Conservation (phyloP, 2,888 invertebrate genomes). For the Chymomyza caudatula region DNA sequence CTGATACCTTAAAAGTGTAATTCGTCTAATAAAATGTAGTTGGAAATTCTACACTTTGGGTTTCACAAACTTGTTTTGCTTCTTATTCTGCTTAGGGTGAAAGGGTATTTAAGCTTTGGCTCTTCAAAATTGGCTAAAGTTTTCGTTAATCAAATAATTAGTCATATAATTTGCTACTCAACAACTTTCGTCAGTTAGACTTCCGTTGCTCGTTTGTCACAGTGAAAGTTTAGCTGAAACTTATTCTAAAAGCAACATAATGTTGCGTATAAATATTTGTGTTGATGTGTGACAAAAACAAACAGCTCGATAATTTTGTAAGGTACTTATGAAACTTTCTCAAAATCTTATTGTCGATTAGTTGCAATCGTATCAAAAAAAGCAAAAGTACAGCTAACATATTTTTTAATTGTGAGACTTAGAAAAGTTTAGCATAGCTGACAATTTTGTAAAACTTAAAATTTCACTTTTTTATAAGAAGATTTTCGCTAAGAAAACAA, state of each 20-base stretch:
- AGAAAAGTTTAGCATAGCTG: conserved; percentile 1
- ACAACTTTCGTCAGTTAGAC: conserved; percentile 48
- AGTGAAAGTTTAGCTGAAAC: conserved; percentile 53
- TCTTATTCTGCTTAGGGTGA: too few relatives aligned
- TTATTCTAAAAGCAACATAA: conserved; percentile 60
- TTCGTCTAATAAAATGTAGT: too few relatives aligned
- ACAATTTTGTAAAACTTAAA: not conserved
- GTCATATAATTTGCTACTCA: conserved; percentile 53
- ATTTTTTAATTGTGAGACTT: conserved; percentile 69
- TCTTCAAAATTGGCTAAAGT: not conserved
- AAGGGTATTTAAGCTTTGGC: not conserved
- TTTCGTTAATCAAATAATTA: not conserved
- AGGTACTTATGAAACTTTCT: conserved; percentile 68
- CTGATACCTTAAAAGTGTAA: too few relatives aligned
- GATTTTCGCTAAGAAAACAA: conserved; percentile 6
- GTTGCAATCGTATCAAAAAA: conserved; percentile 67
- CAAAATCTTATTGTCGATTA: conserved; percentile 60
- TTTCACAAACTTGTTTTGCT: too few relatives aligned
- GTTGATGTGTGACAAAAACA: conserved; percentile 28
- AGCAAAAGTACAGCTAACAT: conserved; percentile 16
- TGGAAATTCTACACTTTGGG: too few relatives aligned
- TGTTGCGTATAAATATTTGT: conserved; percentile 38
- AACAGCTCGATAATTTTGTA: conserved; percentile 62
- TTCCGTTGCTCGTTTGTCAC: conserved; percentile 23
- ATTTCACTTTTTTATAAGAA: not conserved